These are phyloP conservation scores for Budorcas taxicolor DNA, from an alignment of 2,113 vertebrate species.

Conservation along the genomic window DNA sequence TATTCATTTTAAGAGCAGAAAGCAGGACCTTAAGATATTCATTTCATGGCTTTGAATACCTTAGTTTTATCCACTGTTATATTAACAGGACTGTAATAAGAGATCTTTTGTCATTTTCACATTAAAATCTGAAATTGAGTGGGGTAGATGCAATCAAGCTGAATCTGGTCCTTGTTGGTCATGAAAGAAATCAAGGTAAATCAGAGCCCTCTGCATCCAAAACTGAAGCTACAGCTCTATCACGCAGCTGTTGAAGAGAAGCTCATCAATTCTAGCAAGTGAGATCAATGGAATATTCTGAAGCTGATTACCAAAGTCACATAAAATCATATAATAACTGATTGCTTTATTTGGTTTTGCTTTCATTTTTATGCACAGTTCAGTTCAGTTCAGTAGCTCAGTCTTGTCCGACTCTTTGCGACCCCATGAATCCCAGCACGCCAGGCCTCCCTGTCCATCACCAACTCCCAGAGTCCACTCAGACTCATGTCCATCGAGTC, in stretches of 20 bases:
- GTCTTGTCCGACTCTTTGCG: fast-evolving
- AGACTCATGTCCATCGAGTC: too few relatives aligned
- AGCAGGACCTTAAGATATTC: background rate
- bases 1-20: background rate
- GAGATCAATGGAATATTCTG: background rate
- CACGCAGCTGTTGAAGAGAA: background rate
- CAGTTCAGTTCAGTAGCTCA: too few relatives aligned
- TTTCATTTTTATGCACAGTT: background rate
- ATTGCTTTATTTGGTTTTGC: background rate
- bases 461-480: too few relatives aligned
- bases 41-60: background rate
- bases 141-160: background rate
- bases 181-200: background rate
- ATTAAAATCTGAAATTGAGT: background rate
- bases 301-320: background rate
- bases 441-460: too few relatives aligned
- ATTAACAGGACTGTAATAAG: background rate
- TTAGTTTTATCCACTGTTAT: background rate
- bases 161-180: background rate
- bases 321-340: background rate
- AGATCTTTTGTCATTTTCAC: background rate
- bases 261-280: background rate
- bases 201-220: background rate
- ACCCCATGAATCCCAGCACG: too few relatives aligned
- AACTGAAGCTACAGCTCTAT: background rate